phyloP scores from a whole-genome alignment of 92 coral and sea anemone genomes.

The Pocillopora grandis region DNA sequence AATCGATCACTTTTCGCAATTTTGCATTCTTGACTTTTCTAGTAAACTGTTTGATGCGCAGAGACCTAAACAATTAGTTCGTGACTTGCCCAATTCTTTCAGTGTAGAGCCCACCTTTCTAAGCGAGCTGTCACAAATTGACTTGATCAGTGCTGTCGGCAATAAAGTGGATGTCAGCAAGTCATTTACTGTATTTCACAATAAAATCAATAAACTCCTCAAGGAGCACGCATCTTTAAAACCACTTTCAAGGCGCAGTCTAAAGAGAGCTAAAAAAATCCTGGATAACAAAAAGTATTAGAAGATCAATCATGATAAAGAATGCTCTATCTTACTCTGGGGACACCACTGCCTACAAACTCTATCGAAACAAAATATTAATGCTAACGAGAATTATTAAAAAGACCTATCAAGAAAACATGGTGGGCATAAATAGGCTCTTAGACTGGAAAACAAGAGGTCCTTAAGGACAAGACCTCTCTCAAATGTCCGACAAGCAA shows the following conservation, averaged over 20 bases:
- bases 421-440: not conserved
- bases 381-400: not conserved
- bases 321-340: too few relatives aligned
- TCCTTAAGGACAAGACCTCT: not conserved
- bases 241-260: too few relatives aligned
- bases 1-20: not conserved
- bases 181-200: too few relatives aligned
- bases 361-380: too few relatives aligned
- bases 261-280: too few relatives aligned
- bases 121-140: not conserved
- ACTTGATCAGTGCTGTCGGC: not conserved
- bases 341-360: too few relatives aligned
- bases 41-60: not conserved
- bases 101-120: too few relatives aligned
- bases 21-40: not conserved
- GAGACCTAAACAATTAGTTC: not conserved
- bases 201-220: too few relatives aligned
- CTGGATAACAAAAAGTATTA: too few relatives aligned
- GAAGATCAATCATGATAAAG: too few relatives aligned
- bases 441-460: not conserved
- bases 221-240: too few relatives aligned
- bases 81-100: not conserved
- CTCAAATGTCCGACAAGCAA: not conserved
- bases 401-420: not conserved
- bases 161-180: too few relatives aligned